phyloP scores from a whole-genome alignment of 1,140 invertebrate species.

The Trichonephila inaurata region DNA sequence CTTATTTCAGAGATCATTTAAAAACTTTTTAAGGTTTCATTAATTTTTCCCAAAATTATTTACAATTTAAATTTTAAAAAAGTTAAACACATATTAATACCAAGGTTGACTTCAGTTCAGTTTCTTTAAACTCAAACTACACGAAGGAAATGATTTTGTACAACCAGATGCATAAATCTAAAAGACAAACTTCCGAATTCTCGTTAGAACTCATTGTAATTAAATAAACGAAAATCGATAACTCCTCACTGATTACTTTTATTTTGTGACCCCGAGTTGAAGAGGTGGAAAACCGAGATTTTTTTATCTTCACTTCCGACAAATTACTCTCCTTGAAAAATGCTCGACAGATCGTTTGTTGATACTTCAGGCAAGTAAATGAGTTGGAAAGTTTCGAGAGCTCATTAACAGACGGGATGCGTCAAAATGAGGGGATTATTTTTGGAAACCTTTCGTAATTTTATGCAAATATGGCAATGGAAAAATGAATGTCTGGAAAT shows the following conservation, averaged over 20 bases:
- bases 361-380: neutral
- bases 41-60: too few relatives aligned
- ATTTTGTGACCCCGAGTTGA: neutral
- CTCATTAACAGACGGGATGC: neutral
- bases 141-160: too few relatives aligned
- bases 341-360: neutral
- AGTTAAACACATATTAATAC: too few relatives aligned
- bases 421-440: neutral
- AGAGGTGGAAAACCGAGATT: neutral
- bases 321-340: constrained; percentile 1
- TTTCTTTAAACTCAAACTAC: too few relatives aligned
- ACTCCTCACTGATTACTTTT: neutral
- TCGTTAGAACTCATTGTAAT: neutral
- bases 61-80: too few relatives aligned
- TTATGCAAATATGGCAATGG: too few relatives aligned
- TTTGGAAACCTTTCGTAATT: neutral
- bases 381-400: neutral
- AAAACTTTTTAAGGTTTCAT: too few relatives aligned
- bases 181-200: neutral
- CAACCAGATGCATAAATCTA: too few relatives aligned
- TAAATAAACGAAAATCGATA: constrained; percentile 13
- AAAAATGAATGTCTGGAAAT: too few relatives aligned
- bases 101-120: too few relatives aligned
- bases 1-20: too few relatives aligned
- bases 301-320: neutral